These are phyloP conservation scores for Drosophila nasuta DNA, from an alignment of 1,140 invertebrate species.

Conservation along the genomic window DNA sequence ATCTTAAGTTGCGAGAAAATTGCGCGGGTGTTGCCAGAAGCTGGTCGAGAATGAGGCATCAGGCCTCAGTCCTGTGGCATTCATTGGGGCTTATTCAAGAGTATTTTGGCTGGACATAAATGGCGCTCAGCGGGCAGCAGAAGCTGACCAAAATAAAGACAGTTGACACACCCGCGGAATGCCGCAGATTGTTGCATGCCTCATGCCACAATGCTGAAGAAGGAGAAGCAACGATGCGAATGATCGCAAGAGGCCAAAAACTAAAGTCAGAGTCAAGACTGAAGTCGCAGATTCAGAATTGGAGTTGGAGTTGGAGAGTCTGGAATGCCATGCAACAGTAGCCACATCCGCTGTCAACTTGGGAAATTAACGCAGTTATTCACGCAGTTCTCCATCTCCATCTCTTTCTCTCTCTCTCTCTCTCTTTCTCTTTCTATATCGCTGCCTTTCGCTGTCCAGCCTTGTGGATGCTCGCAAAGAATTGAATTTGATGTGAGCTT, in stretches of 20 bases:
- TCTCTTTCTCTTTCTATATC: neutral
- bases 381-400: conserved; percentile 52
- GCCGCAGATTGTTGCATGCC: conserved; percentile 51
- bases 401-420: conserved; percentile 3
- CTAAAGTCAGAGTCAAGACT: neutral
- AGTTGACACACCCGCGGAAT: conserved; percentile 60
- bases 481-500: conserved; percentile 30
- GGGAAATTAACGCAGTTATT: conserved; percentile 80
- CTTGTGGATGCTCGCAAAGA: conserved; percentile 9
- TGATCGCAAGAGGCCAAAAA: conserved; percentile 34
- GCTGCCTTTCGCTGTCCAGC: conserved; percentile 17
- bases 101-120: conserved; percentile 52
- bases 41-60: conserved; percentile 12
- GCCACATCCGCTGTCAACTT: conserved; percentile 79
- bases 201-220: conserved; percentile 31
- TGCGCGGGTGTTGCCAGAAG: conserved; percentile 50
- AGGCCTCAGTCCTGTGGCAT: conserved; percentile 11
- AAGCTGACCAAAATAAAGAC: conserved; percentile 55
- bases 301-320: neutral
- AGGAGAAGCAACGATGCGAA: conserved; percentile 15
- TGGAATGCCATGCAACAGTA: conserved; percentile 62
- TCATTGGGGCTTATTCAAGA: conserved; percentile 57
- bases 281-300: neutral
- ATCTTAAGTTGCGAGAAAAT: conserved; percentile 19
- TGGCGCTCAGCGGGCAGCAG: conserved; percentile 56